Percentiles rank a stretch among this genome's conserved stretches.
Evolutionary conservation across 1,140 invertebrate genomes (phyloP).

Genomic region (Drosophila funebris): DNA sequence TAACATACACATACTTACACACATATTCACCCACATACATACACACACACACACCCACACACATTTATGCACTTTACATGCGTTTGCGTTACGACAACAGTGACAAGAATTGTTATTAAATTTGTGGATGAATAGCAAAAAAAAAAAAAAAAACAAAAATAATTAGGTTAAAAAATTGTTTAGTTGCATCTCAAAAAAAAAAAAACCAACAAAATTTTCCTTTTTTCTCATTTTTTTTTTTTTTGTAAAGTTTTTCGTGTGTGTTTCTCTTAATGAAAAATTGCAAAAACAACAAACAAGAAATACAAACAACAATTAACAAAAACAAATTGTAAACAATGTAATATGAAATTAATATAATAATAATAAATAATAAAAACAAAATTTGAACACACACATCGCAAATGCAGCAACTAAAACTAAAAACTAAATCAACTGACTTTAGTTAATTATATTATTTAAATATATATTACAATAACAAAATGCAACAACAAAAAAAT

Average conservation of each 20-base stretch:
- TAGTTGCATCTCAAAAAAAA: conserved; percentile 46
- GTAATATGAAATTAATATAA: conserved; percentile 54
- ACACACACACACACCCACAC: neutral
- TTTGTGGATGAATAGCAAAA: conserved; percentile 41
- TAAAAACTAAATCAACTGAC: conserved; percentile 5
- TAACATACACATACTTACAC: conserved; percentile 14
- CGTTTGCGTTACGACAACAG: conserved; percentile 58
- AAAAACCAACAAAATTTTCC: conserved; percentile 43
- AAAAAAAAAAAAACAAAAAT: conserved; percentile 27
- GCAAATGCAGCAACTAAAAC: conserved; percentile 11
- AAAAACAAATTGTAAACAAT: conserved; percentile 64
- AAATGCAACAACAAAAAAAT: conserved; percentile 65
- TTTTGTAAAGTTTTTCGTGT: conserved; percentile 55
- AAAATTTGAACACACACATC: conserved; percentile 1
- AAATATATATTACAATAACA: conserved; percentile 37
- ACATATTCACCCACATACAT: conserved; percentile 3
- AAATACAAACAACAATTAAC: conserved; percentile 38
- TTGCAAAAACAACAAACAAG: conserved; percentile 39
- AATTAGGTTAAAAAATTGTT: conserved; percentile 45
- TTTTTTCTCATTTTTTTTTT: conserved; percentile 15
- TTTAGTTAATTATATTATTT: conserved; percentile 52
- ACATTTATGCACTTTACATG: conserved; percentile 54
- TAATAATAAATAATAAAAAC: conserved; percentile 16
- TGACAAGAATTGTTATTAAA: conserved; percentile 35
- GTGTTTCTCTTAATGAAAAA: conserved; percentile 45